Evolutionary conservation across 23 tunicate genomes (phyloP), one percentile per base, ranked within the genome.

Genomic region (Trididemnum nubilum): DNA sequence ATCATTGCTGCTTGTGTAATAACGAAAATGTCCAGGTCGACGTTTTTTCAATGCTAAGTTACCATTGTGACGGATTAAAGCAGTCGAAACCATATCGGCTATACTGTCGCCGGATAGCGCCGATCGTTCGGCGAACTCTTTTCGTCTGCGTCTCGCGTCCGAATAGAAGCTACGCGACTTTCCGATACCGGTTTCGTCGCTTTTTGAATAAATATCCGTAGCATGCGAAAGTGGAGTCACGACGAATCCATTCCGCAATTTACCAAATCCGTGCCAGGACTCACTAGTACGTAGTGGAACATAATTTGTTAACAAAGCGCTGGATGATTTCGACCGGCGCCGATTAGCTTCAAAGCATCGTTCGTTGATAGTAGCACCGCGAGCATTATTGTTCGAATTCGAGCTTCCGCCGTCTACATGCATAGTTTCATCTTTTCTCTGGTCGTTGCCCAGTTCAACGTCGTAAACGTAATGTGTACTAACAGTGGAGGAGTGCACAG

Each of bases 91-190:
- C 39, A 79, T 19, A 25, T 85, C 90, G 35, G 25, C 32, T 1
- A 78, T 58, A 27, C 73, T 78, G 84, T 78, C 90, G 60, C 90
- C 90, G 9, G 90, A 78, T 59, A 85, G 2, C 60, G 90, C 90
- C 12, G 84, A 85, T 12, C 79, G 79, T 5, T 32, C 57, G 51
- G 90, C 90, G 60, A 85, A 70, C 25, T 85, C 90, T 7, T 81
- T 81, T 66, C 90, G 58, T 1, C 90, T 79, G 28, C 72, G 79
- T 3, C 90, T 50, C n/a, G 52, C 72, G 73, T 85, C 80, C 19
- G 87, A 83, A 7, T 9, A 9, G 4, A 70, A 28, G 54, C 71
- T 51, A 9, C 71, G 80, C 7, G 26, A 77, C 18, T 77, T 77
- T 7, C 81, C 39, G 4, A 28, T 38, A 22, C 2, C 31, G 78